These are phyloP conservation scores for Dryadula phaetusa DNA, from an alignment of 2,888 invertebrate genomes.

Conservation along the genomic window DNA sequence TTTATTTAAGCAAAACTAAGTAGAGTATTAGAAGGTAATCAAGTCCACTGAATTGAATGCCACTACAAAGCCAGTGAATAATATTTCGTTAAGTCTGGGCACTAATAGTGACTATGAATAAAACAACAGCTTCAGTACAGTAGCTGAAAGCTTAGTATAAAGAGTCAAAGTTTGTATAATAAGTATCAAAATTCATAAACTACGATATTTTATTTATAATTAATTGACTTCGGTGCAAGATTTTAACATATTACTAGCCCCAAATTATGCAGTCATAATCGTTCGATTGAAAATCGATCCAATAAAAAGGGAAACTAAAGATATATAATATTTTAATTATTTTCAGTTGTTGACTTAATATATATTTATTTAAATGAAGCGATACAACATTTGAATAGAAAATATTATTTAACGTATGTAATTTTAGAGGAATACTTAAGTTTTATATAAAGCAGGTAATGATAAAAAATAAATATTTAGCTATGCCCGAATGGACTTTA, in stretches of 20 bases:
- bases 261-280: too few relatives aligned
- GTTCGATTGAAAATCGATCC: too few relatives aligned
- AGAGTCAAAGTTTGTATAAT: slow-evolving; percentile 17
- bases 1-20: slow-evolving; percentile 1
- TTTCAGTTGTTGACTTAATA: too few relatives aligned
- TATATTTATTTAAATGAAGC: too few relatives aligned
- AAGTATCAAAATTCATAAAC: slow-evolving; percentile 6
- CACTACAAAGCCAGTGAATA: slow-evolving; percentile 23
- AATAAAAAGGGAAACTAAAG: too few relatives aligned
- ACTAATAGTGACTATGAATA: slow-evolving; percentile 25
- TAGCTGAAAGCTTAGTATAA: slow-evolving; percentile 10
- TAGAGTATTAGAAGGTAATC: slow-evolving; percentile 6
- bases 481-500: too few relatives aligned
- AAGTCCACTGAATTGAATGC: background rate
- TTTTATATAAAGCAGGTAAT: too few relatives aligned
- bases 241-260: background rate
- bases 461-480: too few relatives aligned
- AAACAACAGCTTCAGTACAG: slow-evolving; percentile 11
- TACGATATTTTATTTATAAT: background rate
- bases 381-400: too few relatives aligned
- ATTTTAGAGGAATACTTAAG: too few relatives aligned
- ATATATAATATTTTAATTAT: too few relatives aligned
- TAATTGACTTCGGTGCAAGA: background rate
- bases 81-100: slow-evolving; percentile 24
- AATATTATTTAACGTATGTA: too few relatives aligned